phyloP scores from a whole-genome alignment of 2,888 invertebrate species.

The Xanthostigma xanthostigma region DNA sequence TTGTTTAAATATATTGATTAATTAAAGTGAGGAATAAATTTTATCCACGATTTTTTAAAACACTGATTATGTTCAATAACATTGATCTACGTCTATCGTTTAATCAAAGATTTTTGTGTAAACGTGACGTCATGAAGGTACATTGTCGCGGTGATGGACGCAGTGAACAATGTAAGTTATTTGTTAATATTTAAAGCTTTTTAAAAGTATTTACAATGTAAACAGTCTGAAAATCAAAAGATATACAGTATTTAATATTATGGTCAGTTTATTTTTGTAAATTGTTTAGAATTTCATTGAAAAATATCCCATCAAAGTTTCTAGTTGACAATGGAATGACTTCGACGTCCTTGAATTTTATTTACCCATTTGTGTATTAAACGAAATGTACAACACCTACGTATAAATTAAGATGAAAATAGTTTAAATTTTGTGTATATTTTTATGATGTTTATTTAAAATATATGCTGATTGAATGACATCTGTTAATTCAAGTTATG shows the following conservation, averaged over 20 bases:
- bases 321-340: conserved; percentile 1
- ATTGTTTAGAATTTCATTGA: conserved; percentile 5
- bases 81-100: background rate
- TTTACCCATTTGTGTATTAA: background rate
- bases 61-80: no score
- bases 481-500: no score
- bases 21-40: background rate
- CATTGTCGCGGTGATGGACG: conserved; percentile 2
- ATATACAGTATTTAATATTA: no score
- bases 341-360: conserved; percentile 1
- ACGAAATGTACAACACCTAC: no score
- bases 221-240: no score
- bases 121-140: conserved; percentile 4
- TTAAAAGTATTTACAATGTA: no score
- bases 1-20: background rate
- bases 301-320: background rate
- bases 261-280: background rate
- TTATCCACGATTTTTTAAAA: no score
- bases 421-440: no score
- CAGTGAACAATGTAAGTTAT: conserved; percentile 4
- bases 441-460: no score
- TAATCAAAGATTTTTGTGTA: background rate
- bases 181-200: background rate
- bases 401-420: no score
- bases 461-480: no score